phyloP scores from a whole-genome alignment of 2,888 invertebrate genomes.

The Campoletis raptor region DNA sequence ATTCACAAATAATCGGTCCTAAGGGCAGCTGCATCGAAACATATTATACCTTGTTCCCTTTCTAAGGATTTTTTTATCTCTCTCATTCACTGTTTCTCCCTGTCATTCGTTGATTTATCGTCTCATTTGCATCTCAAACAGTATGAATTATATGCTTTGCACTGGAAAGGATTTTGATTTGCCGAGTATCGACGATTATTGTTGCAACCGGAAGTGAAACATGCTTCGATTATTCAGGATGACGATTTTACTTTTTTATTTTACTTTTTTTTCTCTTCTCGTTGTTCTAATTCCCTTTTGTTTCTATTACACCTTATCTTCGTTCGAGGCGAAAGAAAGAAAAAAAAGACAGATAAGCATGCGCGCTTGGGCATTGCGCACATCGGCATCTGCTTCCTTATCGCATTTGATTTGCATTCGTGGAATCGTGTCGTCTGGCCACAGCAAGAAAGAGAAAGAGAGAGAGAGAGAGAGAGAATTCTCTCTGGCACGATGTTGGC shows the following conservation, averaged over 20 bases:
- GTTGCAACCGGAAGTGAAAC: conserved; percentile 35
- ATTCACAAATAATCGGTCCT: conserved; percentile 71
- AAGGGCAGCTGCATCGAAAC: conserved; percentile 57
- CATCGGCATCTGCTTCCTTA: conserved; percentile 75
- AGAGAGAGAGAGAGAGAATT: conserved; percentile 4
- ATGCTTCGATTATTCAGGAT: neutral
- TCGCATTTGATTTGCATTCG: conserved; percentile 72
- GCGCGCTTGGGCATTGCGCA: conserved; percentile 57
- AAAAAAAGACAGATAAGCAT: conserved; percentile 56
- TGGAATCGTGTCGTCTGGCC: conserved; percentile 62
- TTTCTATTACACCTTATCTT: conserved; percentile 60
- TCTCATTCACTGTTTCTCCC: conserved; percentile 50
- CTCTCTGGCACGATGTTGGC: conserved; percentile 47
- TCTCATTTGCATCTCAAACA: conserved; percentile 80
- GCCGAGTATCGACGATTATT: conserved; percentile 36
- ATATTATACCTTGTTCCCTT: conserved; percentile 47
- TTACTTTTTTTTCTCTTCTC: neutral
- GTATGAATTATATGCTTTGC: conserved; percentile 43
- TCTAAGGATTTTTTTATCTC: conserved; percentile 37
- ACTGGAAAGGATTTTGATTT: conserved; percentile 35
- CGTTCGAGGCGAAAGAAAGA: conserved; percentile 32
- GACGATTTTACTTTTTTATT: conserved; percentile 31
- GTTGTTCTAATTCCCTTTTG: conserved; percentile 45
- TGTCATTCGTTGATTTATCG: conserved; percentile 83
- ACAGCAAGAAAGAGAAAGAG: conserved; percentile 41